Evolutionary conservation across 2,113 vertebrate species (phyloP).

Genomic region (Axis porcinus): DNA sequence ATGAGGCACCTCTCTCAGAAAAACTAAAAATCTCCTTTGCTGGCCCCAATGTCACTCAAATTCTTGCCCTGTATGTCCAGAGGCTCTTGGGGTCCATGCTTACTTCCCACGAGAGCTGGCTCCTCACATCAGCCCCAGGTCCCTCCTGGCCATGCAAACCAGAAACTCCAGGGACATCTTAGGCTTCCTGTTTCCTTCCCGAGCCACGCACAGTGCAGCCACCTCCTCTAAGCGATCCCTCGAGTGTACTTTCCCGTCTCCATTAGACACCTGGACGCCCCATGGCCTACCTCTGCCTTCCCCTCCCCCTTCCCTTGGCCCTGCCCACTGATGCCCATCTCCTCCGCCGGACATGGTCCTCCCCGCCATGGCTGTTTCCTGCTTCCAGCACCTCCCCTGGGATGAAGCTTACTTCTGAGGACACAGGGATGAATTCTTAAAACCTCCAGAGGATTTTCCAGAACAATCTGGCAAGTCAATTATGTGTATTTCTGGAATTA

Average conservation of each 20-base stretch:
- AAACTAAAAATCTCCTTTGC: background rate
- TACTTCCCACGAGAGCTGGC: background rate
- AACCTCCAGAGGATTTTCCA: constrained; percentile 9
- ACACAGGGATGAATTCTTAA: background rate
- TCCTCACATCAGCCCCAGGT: background rate
- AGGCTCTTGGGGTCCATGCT: background rate
- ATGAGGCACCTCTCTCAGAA: background rate
- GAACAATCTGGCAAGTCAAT: constrained; percentile 11
- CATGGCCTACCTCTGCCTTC: background rate
- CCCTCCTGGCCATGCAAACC: background rate
- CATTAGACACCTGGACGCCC: background rate
- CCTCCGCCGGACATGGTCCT: background rate
- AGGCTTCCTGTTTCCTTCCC: background rate
- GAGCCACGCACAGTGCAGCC: background rate
- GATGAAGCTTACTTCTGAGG: background rate
- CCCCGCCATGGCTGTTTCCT: background rate
- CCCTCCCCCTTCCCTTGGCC: background rate
- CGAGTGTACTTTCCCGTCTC: background rate
- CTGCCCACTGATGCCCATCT: background rate
- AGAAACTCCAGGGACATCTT: background rate
- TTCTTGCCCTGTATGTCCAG: background rate
- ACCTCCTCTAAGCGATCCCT: background rate
- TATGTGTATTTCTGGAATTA: background rate
- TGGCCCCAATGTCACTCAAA: background rate
- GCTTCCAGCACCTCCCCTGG: background rate